Conservation (phyloP, 2,113 vertebrate genomes). For the Zapornia atra region DNA sequence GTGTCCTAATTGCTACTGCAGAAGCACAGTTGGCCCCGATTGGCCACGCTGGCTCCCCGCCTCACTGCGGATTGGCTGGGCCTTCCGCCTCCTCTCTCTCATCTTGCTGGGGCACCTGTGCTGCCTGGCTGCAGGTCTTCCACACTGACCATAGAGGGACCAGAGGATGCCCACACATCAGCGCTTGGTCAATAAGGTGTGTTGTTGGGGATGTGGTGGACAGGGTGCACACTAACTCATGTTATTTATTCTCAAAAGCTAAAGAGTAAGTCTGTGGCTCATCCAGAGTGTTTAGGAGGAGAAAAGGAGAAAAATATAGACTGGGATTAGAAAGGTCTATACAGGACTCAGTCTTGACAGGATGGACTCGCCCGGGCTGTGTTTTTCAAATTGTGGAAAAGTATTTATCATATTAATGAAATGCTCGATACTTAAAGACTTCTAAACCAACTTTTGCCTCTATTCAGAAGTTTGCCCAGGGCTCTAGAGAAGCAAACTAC, state of each 20-base stretch:
- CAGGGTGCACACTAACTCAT: neutral
- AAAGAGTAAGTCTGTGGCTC: neutral
- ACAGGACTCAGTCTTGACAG: too few relatives aligned
- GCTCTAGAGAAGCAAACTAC: constrained; percentile 17
- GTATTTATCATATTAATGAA: neutral
- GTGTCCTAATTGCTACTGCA: constrained; percentile 41
- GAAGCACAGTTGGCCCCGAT: neutral
- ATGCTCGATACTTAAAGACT: neutral
- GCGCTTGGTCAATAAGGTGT: constrained; percentile 36
- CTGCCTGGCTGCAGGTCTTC: neutral
- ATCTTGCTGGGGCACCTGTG: neutral
- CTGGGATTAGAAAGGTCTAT: neutral
- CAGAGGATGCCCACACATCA: constrained; percentile 8
- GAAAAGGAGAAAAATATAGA: neutral
- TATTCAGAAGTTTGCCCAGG: constrained; percentile 4
- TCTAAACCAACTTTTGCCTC: neutral
- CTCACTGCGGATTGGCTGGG: neutral
- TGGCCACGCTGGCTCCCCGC: neutral
- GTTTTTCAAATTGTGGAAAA: neutral
- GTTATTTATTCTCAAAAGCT: neutral
- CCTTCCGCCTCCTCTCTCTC: neutral
- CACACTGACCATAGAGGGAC: constrained; percentile 10
- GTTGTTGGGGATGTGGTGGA: constrained; percentile 36
- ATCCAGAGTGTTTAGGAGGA: neutral
- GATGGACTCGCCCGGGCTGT: neutral